These are phyloP conservation scores for Melanerpes aurifrons DNA, from an alignment of 2,113 vertebrate species.

Conservation along the genomic window DNA sequence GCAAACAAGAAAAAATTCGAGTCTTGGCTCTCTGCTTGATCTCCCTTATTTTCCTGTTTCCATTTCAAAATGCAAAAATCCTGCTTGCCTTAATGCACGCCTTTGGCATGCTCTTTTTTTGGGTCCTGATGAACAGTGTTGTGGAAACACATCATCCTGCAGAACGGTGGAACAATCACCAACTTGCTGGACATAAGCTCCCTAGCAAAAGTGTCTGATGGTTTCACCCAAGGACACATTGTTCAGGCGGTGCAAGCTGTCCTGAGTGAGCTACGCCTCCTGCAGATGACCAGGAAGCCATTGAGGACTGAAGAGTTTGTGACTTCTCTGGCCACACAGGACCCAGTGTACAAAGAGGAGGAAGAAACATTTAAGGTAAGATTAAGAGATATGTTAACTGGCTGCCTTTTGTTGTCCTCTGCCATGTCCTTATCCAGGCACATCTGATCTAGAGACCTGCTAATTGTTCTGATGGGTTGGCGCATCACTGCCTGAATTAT, in stretches of 20 bases:
- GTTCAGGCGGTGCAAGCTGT: constrained; percentile 61
- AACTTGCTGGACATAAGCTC: constrained; percentile 75
- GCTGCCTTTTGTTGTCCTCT: not conserved
- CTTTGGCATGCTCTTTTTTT: not conserved
- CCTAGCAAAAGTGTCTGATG: constrained; percentile 82
- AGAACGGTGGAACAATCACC: constrained; percentile 53
- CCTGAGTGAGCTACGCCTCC: constrained; percentile 74
- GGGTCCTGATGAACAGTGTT: constrained; percentile 60
- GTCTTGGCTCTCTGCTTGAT: not conserved
- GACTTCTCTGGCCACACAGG: constrained; percentile 64
- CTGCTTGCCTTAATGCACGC: not conserved
- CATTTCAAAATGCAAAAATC: not conserved
- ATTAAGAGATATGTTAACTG: not conserved
- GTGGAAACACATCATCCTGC: constrained; percentile 80
- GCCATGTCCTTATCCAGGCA: not conserved
- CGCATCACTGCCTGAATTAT: not conserved
- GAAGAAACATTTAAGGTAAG: constrained; percentile 84
- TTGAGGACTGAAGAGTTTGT: constrained; percentile 80
- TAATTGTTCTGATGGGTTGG: not conserved
- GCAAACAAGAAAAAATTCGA: not conserved
- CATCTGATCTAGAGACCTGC: not conserved
- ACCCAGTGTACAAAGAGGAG: constrained; percentile 84
- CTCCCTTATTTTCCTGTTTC: not conserved
- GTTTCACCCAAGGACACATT: constrained; percentile 83
- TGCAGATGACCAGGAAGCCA: constrained; percentile 70